These are phyloP conservation scores for Euura lappo DNA, from an alignment of 1,140 invertebrate genomes.

Conservation along the genomic window DNA sequence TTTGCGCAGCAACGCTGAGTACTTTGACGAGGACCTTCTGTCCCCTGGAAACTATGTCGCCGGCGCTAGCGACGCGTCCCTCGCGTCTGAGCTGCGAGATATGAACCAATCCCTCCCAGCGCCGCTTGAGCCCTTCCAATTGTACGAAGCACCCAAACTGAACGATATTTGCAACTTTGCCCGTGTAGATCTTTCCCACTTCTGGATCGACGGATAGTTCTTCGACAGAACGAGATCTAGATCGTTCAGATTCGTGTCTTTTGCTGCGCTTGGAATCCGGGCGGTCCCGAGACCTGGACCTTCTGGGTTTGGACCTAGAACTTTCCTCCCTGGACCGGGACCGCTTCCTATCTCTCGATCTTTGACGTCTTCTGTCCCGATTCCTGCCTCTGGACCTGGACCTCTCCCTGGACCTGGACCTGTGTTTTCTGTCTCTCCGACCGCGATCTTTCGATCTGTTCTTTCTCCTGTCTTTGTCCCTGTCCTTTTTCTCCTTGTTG, in stretches of 20 bases:
- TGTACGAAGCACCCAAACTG: slow-evolving; percentile 98
- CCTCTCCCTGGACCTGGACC: slow-evolving; percentile 30
- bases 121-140: slow-evolving; percentile 85
- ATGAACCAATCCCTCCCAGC: slow-evolving; percentile 96
- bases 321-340: slow-evolving; percentile 1
- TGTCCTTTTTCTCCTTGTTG: slow-evolving; percentile 26
- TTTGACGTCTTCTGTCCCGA: neutral
- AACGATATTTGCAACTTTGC: slow-evolving; percentile 94
- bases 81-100: slow-evolving; percentile 94
- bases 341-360: slow-evolving; percentile 8
- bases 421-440: slow-evolving; percentile 49
- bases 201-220: slow-evolving; percentile 58
- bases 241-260: slow-evolving; percentile 32
- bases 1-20: slow-evolving; percentile 88
- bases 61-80: slow-evolving; percentile 92
- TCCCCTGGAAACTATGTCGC: slow-evolving; percentile 91
- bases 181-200: slow-evolving; percentile 83
- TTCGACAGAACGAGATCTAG: slow-evolving; percentile 43
- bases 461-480: slow-evolving; percentile 37
- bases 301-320: slow-evolving; percentile 7
- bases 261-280: slow-evolving; percentile 29
- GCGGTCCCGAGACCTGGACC: slow-evolving; percentile 30
- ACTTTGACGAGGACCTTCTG: slow-evolving; percentile 91
- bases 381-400: slow-evolving; percentile 35
- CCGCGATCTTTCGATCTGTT: slow-evolving; percentile 49